Evolutionary conservation across 2,888 invertebrate genomes (phyloP), one percentile per base, ranked within the genome.

Genomic region (Himalopsyche tibetana): DNA sequence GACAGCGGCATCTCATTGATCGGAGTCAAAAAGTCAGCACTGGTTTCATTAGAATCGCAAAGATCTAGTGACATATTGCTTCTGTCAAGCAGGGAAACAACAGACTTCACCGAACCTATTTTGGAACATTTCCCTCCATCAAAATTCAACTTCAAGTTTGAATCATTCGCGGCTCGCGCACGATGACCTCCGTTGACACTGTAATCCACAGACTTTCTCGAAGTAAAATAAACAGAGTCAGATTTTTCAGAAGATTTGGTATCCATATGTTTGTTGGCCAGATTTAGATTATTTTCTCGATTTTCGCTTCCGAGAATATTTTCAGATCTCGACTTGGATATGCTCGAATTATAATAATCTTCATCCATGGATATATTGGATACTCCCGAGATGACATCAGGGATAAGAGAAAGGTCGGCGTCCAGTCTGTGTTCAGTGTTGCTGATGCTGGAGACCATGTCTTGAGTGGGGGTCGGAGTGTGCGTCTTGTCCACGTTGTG

Each of bases 381-480:
- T 91, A 93, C 92, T n/a, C 92, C 93, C 0, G 93, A 93, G 0
- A 92, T 92, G 80, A 93, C 90, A 88, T 93, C 93, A 0, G 93
- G 93, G 2, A 93, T 89, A 0, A 93, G 92, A 8, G 93, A 93
- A 40, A 90, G 89, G 89, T 93, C 93, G 12, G 86, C 87, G 56
- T 89, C 89, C 89, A 93, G 92, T 38, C 92, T 90, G 88, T 93
- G 93, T 89, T 93, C 93, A 0, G 93, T 93, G 0, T 93, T 93
- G 88, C 93, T 93, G 42, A 93, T 92, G 85, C 93, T 93, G 2
- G 93, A 93, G 40, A 93, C 93, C 93, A 93, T 93, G 90, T 93
- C 93, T 87, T 93, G 93, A 0, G 93, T 93, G 5, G 93, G 93
- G 0, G 93, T 93, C 1, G 93, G 93, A 0, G 93, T 93, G 89